Percentiles rank a stretch among this genome's conserved stretches.
These are phyloP conservation scores for Ectemnius continuus DNA, from an alignment of 2,888 invertebrate species.

Conservation along the genomic window DNA sequence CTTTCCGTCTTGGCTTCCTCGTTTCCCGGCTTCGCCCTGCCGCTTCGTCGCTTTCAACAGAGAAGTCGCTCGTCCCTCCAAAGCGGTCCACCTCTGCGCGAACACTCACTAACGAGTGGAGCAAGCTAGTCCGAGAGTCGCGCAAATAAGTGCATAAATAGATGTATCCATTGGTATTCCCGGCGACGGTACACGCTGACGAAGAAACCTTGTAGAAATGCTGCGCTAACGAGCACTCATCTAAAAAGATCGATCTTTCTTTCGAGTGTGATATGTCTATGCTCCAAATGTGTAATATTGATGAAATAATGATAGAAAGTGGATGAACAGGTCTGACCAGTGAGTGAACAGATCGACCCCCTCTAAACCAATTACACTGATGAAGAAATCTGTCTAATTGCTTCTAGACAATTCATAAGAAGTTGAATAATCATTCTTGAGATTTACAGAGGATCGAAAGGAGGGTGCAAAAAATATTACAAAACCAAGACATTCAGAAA, in stretches of 20 bases:
- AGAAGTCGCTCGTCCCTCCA: slow-evolving; percentile 20
- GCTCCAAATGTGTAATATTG: too few relatives aligned
- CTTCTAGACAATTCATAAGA: background rate
- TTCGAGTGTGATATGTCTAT: too few relatives aligned
- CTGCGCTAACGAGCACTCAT: background rate
- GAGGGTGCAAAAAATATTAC: too few relatives aligned
- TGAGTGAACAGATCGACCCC: too few relatives aligned
- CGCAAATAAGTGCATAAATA: slow-evolving; percentile 49
- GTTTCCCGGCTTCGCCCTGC: background rate
- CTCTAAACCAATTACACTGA: too few relatives aligned
- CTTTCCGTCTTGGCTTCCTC: background rate
- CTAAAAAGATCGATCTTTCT: too few relatives aligned
- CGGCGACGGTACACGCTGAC: slow-evolving; percentile 22
- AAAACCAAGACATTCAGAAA: too few relatives aligned
- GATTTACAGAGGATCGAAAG: background rate
- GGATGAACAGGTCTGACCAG: too few relatives aligned
- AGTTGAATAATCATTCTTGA: background rate
- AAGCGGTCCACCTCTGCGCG: background rate
- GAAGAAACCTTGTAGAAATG: slow-evolving; percentile 3
- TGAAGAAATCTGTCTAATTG: too few relatives aligned
- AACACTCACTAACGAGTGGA: slow-evolving; percentile 29
- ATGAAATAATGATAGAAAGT: too few relatives aligned
- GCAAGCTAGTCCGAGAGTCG: slow-evolving; percentile 43
- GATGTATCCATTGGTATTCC: slow-evolving; percentile 24
- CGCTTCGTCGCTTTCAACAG: background rate